phyloP scores from a whole-genome alignment of 2,797 vertebrate genomes.

The Lutra lutra region DNA sequence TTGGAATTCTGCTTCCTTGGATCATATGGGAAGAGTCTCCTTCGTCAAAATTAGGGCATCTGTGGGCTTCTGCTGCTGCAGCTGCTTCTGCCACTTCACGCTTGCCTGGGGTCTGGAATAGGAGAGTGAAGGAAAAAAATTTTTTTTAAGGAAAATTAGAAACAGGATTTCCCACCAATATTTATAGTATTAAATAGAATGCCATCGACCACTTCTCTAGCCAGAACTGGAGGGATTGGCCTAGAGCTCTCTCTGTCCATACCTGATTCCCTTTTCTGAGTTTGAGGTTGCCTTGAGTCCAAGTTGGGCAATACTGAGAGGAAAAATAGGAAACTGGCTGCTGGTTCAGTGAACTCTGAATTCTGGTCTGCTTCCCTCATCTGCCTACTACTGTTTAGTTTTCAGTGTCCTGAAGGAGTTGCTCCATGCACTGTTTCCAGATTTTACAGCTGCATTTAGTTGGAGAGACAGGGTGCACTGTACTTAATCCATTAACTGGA shows the following conservation, averaged over 20 bases:
- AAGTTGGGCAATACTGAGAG: not conserved
- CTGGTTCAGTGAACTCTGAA: not conserved
- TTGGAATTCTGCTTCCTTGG: not conserved
- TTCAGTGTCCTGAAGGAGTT: not conserved
- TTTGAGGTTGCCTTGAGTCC: not conserved
- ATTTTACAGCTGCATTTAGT: not conserved
- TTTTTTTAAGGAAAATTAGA: not conserved
- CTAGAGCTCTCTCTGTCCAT: not conserved
- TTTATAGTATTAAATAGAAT: not conserved
- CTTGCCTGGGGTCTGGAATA: not conserved
- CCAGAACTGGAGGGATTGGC: not conserved
- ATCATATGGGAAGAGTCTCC: not conserved
- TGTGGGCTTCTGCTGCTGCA: not conserved
- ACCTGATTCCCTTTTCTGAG: not conserved
- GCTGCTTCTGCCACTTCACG: not conserved
- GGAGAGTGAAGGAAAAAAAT: not conserved
- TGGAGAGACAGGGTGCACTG: not conserved
- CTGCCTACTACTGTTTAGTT: not conserved
- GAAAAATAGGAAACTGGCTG: not conserved
- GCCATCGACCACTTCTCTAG: not conserved
- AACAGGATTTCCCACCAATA: not conserved
- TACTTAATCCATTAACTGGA: slow-evolving; percentile 15
- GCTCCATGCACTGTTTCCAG: not conserved
- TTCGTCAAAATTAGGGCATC: not conserved
- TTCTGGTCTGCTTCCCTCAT: not conserved